phyloP scores from a whole-genome alignment of 1,140 invertebrate genomes.

The Zophobas morio region DNA sequence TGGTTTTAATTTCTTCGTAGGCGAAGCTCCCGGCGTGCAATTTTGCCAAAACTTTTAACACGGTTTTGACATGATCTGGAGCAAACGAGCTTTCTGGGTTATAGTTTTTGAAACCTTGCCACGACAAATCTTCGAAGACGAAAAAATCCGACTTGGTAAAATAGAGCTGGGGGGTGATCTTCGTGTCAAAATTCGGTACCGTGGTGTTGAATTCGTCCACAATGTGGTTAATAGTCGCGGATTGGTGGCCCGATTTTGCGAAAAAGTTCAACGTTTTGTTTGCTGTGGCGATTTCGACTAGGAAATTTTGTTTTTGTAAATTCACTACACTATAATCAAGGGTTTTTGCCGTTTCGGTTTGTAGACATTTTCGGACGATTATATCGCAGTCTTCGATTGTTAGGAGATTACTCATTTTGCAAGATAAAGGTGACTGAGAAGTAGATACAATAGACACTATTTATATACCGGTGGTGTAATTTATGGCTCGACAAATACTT shows the following conservation, averaged over 20 bases:
- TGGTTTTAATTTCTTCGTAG: slow-evolving; percentile 58
- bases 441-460: too few species aligned
- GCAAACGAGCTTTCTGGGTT: not conserved
- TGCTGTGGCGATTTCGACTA: not conserved
- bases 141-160: slow-evolving; percentile 10
- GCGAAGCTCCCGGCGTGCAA: slow-evolving; percentile 63
- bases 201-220: slow-evolving; percentile 7
- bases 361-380: slow-evolving; percentile 4
- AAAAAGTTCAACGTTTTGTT: slow-evolving; percentile 9
- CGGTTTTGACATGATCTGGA: slow-evolving; percentile 54
- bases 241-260: not conserved
- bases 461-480: too few species aligned
- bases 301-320: slow-evolving; percentile 13
- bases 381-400: not conserved
- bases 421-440: too few species aligned
- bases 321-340: not conserved
- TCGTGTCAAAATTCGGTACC: not conserved
- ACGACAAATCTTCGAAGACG: slow-evolving; percentile 49
- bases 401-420: not conserved
- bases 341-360: not conserved
- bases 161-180: slow-evolving; percentile 6
- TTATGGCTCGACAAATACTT: too few species aligned
- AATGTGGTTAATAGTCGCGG: slow-evolving; percentile 14
- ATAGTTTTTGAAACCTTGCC: slow-evolving; percentile 55
- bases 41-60: slow-evolving; percentile 60